Conservation (phyloP, 92 coral and sea anemone genomes). For the Zoanthus sociatus region DNA sequence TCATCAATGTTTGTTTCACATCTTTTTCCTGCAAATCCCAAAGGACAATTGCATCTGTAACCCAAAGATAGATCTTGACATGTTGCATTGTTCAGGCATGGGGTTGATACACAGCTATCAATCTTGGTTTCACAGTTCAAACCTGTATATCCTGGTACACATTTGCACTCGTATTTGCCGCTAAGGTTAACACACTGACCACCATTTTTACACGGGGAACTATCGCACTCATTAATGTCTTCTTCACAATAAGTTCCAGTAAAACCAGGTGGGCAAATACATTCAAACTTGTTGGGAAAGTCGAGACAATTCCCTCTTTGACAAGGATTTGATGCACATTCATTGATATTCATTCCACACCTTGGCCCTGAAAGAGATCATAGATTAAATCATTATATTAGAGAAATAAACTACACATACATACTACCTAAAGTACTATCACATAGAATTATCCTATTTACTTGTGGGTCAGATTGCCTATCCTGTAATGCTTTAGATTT, state of each 20-base stretch:
- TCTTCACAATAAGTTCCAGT: not conserved
- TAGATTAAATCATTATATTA: too few relatives aligned
- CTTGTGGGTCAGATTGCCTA: too few relatives aligned
- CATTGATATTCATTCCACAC: slow-evolving; percentile 2
- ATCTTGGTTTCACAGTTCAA: slow-evolving; percentile 71
- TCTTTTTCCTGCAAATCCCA: slow-evolving; percentile 69
- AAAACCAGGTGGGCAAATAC: not conserved
- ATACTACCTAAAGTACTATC: too few relatives aligned
- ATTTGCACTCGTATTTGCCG: slow-evolving; percentile 67
- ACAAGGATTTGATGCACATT: slow-evolving; percentile 37
- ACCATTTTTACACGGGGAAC: slow-evolving; percentile 70
- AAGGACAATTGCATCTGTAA: slow-evolving; percentile 68
- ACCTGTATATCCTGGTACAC: slow-evolving; percentile 72
- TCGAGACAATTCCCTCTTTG: not conserved
- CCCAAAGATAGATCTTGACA: slow-evolving; percentile 68
- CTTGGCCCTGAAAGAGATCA: slow-evolving; percentile 1
- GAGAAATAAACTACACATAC: too few relatives aligned
- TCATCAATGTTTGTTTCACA: slow-evolving; percentile 73
- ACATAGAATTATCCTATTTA: too few relatives aligned
- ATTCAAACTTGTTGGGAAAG: slow-evolving; percentile 8
- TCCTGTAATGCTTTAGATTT: too few relatives aligned
- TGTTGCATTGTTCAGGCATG: slow-evolving; percentile 76
- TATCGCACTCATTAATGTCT: slow-evolving; percentile 56
- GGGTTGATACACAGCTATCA: slow-evolving; percentile 71
- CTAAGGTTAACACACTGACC: slow-evolving; percentile 78